Conservation (phyloP, 2,113 vertebrate genomes). For the Pyrgilauda ruficollis region DNA sequence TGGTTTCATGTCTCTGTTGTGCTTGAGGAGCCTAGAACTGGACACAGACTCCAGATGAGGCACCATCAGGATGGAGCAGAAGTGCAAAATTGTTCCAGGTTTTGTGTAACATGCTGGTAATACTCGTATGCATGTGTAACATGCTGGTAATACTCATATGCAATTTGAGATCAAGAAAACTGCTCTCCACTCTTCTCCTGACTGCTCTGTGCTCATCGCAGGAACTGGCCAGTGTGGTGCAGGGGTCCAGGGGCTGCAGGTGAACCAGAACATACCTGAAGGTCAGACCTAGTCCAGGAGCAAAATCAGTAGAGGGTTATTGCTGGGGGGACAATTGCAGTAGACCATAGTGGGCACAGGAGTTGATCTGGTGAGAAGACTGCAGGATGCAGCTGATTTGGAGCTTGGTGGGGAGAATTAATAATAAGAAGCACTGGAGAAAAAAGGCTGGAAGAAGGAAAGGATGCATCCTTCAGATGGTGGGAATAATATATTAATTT, state of each 20-base stretch:
- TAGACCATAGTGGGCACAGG: not conserved
- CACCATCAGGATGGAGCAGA: not conserved
- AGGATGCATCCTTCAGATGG: not conserved
- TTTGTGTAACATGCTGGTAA: not conserved
- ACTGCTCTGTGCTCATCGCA: not conserved
- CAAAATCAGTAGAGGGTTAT: not conserved
- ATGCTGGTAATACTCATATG: not conserved
- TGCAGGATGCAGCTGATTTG: not conserved
- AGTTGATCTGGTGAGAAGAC: not conserved
- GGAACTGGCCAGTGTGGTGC: fast-evolving
- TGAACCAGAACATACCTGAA: not conserved
- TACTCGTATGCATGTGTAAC: not conserved
- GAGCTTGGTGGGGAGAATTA: not conserved
- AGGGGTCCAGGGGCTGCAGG: not conserved
- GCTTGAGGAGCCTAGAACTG: not conserved
- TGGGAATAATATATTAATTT: not conserved
- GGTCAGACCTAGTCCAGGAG: not conserved
- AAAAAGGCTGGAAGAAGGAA: not conserved
- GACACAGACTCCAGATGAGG: not conserved
- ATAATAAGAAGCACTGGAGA: not conserved
- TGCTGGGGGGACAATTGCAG: fast-evolving
- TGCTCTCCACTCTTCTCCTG: not conserved
- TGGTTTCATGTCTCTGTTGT: not conserved
- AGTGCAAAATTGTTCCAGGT: not conserved
- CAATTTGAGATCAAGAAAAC: not conserved